Evolutionary conservation across 2,888 invertebrate genomes (phyloP), one percentile per base, ranked within the genome.

Genomic region (Noctua pronuba): DNA sequence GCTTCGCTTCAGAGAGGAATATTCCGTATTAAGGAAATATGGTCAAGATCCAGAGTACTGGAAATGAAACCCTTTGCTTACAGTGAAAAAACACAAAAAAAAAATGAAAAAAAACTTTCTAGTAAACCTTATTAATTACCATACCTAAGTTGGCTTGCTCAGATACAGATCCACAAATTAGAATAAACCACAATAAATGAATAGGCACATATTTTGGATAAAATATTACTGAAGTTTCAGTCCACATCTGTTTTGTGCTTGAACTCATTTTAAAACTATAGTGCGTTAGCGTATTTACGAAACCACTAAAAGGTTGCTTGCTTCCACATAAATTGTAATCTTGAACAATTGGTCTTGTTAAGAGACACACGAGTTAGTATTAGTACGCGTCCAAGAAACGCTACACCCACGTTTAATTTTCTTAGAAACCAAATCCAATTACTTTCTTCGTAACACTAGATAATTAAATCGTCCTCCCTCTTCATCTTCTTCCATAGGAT

Each of bases 341-440:
- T 74, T 46, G 31, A 76, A 66, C 73, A 77, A 65, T 77, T 66
- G 62, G 28, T 64, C 55, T 73, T 52, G 55, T 74, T 64, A 67
- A 64, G 55, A 71, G 49, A 65, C 71, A 68, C 71, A 74, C 52
- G 46, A 75, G 55, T 70, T 35, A 58, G 64, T 31, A 73, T 77
- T 67, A 80, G 38, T 66, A 21, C 31, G 49, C 31, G 68, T 65
- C 58, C 31, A 58, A 68, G 44, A 80, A 79, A 73, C 66, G 58
- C 68, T 67, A 73, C 80, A 60, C 76, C 80, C 66, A 75, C 78
- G 69, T 81, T 79, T 73, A 75, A 84, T 79, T 85, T 83, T 86
- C 79, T 77, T 77, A 82, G 77, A 86, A 84, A 89, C 78, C 72
- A 44, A 84, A 87, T 84, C 80, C 80, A 89, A 88, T 87, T 86